Base-by-base conservation (phyloP, 2,888 invertebrate species). In the Penaeus monodon region DNA sequence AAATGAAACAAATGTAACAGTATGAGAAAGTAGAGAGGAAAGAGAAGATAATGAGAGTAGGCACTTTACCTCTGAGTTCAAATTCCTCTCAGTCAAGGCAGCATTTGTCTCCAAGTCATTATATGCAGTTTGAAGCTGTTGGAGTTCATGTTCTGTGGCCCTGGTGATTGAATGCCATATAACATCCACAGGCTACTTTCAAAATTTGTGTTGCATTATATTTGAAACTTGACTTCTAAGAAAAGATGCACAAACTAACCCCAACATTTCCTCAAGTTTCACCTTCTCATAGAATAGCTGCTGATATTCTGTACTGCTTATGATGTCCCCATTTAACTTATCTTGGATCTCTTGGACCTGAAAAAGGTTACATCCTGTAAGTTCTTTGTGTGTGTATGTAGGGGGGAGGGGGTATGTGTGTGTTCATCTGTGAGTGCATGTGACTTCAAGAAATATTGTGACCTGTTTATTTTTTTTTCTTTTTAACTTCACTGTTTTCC, bases 311-410 rank as follows among this genome's bases (percentile, higher is more conserved):
- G 38, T 27, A 49, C 57, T 64, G n/a, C 66, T 49, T 29, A 29
- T n/a, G n/a, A 84, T 38, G 66, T 78, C 78, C 27, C 66, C 66
- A 44, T 33, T 44, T 33, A 84, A 44, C 29, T 73, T 76, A 38
- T 78, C 66, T 49, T 84, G 65, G 12, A 84, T 84, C 78, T 84
- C 84, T 78, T 78, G 78, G 22, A 84, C 84, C 84, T 84, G 27
- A 29, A 29, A 80, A 79, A 64, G 7, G 29, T 22, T 80, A 27
- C 29, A 29, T 22, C 14, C 7, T 65, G 0, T 27, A 57, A 57
- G 57, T 57, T 57, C 17, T 57, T 57, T 38, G 38, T 38, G 38
- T 38, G 38, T 38, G 38, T 38, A 7, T 38, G 38, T 38, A 7
- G 2, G 38, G 2, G 38, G 2, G 38, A 4, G 38, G 2, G 38